These are phyloP conservation scores for Scaptomyza pallida DNA, from an alignment of 1,140 invertebrate genomes.

Conservation along the genomic window DNA sequence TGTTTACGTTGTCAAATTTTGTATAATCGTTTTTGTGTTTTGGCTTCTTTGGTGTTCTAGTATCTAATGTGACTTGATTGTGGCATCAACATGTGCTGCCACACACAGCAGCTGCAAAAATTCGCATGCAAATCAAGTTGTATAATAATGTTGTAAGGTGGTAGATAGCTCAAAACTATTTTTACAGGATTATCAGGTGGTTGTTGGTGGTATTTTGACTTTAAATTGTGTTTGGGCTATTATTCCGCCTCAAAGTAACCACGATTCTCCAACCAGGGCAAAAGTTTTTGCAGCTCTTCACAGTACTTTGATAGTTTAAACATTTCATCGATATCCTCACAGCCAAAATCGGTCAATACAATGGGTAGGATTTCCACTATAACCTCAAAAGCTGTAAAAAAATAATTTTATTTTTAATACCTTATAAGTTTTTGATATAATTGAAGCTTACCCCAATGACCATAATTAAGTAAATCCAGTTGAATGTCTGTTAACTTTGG, in stretches of 20 bases:
- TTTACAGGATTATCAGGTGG: conserved; percentile 69
- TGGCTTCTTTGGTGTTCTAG: conserved; percentile 8
- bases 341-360: conserved; percentile 33
- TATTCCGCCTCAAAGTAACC: conserved; percentile 57
- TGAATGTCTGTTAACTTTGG: conserved; percentile 66
- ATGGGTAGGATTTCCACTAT: conserved; percentile 57
- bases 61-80: conserved; percentile 56
- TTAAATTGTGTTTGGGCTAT: not conserved
- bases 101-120: conserved; percentile 48
- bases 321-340: conserved; percentile 38
- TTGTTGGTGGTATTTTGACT: conserved; percentile 27
- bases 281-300: conserved; percentile 40
- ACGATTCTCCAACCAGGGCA: conserved; percentile 71
- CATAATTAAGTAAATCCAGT: conserved; percentile 54
- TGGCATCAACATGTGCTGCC: conserved; percentile 50
- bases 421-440: not conserved
- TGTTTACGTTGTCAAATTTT: conserved; percentile 74
- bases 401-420: not conserved
- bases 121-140: conserved; percentile 64
- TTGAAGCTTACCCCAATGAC: conserved; percentile 52
- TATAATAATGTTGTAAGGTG: conserved; percentile 32
- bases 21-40: conserved; percentile 55
- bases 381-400: conserved; percentile 44
- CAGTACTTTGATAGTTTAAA: conserved; percentile 39
- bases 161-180: conserved; percentile 4